Conservation (phyloP, 2,113 vertebrate species). For the Neoarius graeffei region DNA sequence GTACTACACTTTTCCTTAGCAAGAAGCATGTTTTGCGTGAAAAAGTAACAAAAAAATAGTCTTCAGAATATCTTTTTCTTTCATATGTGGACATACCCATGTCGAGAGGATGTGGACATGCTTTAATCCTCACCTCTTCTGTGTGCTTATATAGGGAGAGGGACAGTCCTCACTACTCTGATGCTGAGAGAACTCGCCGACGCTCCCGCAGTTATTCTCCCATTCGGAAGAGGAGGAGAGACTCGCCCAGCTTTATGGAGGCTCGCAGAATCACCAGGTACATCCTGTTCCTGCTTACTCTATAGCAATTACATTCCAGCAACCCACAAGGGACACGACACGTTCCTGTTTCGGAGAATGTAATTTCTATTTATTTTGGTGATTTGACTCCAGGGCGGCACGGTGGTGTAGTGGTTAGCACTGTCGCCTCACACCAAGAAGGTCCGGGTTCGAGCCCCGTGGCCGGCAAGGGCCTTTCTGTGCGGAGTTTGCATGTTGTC, state of each 20-base stretch:
- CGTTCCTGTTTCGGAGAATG: not conserved
- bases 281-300: not conserved
- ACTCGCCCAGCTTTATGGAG: constrained; percentile 98
- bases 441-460: too few relatives aligned
- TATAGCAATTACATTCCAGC: not conserved
- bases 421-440: too few relatives aligned
- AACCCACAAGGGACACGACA: too few relatives aligned
- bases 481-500: too few relatives aligned
- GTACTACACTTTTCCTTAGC: not conserved
- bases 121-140: not conserved
- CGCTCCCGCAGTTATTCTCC: constrained; percentile 97
- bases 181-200: constrained; percentile 81
- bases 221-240: constrained; percentile 92
- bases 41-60: not conserved
- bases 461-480: too few relatives aligned
- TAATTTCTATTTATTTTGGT: not conserved
- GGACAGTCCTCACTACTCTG: constrained; percentile 85
- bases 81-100: not conserved
- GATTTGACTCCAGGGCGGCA: constrained; percentile 3
- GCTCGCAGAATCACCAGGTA: constrained; percentile 97
- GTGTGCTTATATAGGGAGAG: constrained; percentile 76
- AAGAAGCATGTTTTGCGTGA: not conserved
- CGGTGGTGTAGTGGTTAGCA: too few relatives aligned
- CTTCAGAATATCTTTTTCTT: not conserved
- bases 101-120: not conserved